Evolutionary conservation across 1,140 invertebrate species (phyloP).

Genomic region (Helicoverpa armigera): DNA sequence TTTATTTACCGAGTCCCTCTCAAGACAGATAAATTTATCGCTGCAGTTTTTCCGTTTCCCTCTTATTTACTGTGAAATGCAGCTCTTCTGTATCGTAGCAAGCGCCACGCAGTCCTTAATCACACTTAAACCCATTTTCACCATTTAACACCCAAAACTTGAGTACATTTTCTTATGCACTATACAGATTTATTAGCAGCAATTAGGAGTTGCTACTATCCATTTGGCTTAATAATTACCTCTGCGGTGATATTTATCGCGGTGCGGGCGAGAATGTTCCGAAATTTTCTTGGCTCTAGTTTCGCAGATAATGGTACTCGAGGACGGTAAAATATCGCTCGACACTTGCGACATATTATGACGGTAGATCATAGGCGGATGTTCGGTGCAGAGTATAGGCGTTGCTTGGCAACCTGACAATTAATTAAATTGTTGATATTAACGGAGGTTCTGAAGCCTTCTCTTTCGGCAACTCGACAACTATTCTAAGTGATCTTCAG

Average conservation of each 20-base stretch:
- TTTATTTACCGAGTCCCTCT: slow-evolving; percentile 38
- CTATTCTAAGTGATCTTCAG: not conserved
- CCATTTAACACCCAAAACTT: slow-evolving; percentile 40
- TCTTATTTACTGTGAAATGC: slow-evolving; percentile 30
- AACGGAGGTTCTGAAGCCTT: slow-evolving; percentile 7
- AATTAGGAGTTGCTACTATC: slow-evolving; percentile 48
- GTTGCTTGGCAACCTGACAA: slow-evolving; percentile 39
- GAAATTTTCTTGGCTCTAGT: slow-evolving; percentile 55
- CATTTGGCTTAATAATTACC: slow-evolving; percentile 54
- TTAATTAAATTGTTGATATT: slow-evolving; percentile 32
- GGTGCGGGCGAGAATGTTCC: slow-evolving; percentile 22
- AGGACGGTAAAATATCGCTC: slow-evolving; percentile 47
- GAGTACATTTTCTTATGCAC: slow-evolving; percentile 52
- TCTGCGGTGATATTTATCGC: slow-evolving; percentile 50
- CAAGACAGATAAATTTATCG: slow-evolving; percentile 43
- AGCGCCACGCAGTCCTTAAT: slow-evolving; percentile 34
- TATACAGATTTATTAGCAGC: slow-evolving; percentile 53
- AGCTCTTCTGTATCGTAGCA: slow-evolving; percentile 19
- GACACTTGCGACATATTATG: slow-evolving; percentile 49
- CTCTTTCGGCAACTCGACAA: not conserved
- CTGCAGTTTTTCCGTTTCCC: slow-evolving; percentile 47
- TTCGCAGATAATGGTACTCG: slow-evolving; percentile 44
- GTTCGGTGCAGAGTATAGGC: slow-evolving; percentile 32
- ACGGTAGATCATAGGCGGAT: slow-evolving; percentile 41
- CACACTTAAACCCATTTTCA: slow-evolving; percentile 37